These are phyloP conservation scores for Thymallus thymallus DNA, from an alignment of 2,113 vertebrate species.

Conservation along the genomic window DNA sequence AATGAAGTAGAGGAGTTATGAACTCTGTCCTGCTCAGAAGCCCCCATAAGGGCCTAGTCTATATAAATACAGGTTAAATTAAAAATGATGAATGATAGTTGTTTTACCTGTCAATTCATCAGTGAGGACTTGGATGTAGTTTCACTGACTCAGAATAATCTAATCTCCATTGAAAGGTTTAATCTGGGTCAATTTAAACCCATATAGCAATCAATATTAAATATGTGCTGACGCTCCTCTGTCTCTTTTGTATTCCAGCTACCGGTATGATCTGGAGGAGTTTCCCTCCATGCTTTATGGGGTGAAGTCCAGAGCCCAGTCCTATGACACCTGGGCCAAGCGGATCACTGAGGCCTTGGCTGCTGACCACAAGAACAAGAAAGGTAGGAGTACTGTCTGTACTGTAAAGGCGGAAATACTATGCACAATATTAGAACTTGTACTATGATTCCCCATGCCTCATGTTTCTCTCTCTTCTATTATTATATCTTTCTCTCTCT, in stretches of 20 bases:
- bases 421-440: too few species aligned
- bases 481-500: neutral
- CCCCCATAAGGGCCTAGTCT: too few species aligned
- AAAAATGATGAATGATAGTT: too few species aligned
- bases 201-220: too few species aligned
- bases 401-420: too few species aligned
- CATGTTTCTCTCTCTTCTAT: neutral
- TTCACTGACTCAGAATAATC: too few species aligned
- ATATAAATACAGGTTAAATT: too few species aligned
- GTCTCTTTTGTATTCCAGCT: conserved; percentile 71
- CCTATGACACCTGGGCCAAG: conserved; percentile 94
- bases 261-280: conserved; percentile 91
- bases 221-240: neutral
- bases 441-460: neutral
- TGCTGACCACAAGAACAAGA: conserved; percentile 92
- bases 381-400: conserved; percentile 75
- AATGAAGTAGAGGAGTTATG: neutral
- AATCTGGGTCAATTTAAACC: neutral
- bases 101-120: too few species aligned
- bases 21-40: too few species aligned
- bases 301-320: conserved; percentile 93
- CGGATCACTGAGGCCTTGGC: conserved; percentile 90
- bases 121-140: too few species aligned
- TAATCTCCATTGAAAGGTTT: too few species aligned
- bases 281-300: conserved; percentile 91